Percentiles rank a stretch among this genome's conserved stretches.
Evolutionary conservation across 2,888 invertebrate species (phyloP).

Genomic region (Pristionchus mayeri): DNA sequence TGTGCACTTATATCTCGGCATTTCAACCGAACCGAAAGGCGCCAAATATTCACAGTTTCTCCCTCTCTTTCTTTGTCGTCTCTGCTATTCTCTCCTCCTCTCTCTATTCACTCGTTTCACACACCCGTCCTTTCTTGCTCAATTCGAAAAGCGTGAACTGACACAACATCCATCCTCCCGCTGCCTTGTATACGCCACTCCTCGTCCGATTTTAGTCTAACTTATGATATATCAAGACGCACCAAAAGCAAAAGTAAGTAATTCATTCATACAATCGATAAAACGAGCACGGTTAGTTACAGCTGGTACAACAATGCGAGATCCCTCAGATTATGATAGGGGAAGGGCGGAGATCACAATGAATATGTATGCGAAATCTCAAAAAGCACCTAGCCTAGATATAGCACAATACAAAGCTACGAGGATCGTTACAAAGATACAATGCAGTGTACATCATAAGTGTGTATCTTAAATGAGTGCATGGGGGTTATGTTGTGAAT

Average conservation of each 20-base stretch:
- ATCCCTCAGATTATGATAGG: neutral
- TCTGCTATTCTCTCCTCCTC: neutral
- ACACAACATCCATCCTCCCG: too few relatives aligned
- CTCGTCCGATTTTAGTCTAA: too few relatives aligned
- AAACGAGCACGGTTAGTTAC: slow-evolving; percentile 15
- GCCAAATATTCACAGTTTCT: neutral
- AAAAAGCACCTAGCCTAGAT: neutral
- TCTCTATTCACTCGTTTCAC: neutral
- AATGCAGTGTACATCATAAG: neutral
- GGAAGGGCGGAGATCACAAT: neutral
- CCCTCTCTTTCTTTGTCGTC: neutral
- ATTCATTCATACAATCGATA: neutral
- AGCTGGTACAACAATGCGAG: neutral
- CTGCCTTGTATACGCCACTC: too few relatives aligned
- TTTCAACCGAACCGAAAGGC: neutral
- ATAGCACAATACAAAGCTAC: slow-evolving; percentile 23
- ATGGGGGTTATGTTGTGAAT: neutral
- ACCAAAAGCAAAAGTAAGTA: too few relatives aligned
- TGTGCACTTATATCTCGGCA: too few relatives aligned
- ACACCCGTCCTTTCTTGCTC: too few relatives aligned
- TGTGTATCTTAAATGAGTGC: neutral
- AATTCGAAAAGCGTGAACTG: neutral
- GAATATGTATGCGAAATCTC: neutral
- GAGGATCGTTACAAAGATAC: neutral
- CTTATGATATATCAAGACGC: too few relatives aligned